Percentiles rank a stretch among this genome's conserved stretches.
Conservation (phyloP, 2,888 invertebrate genomes). For the Agrotis exclamationis region DNA sequence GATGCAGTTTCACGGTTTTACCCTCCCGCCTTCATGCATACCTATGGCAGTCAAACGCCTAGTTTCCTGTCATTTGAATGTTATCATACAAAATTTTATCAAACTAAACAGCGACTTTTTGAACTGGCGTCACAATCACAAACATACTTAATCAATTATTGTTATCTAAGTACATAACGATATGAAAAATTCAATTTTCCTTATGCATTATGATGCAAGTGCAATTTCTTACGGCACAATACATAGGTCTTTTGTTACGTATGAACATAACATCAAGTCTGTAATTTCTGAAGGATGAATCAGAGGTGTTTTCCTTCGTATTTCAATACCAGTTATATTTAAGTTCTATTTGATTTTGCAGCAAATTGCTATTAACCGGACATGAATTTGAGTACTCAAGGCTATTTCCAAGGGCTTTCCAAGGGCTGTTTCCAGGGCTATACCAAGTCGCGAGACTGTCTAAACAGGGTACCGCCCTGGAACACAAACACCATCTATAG, state of each 20-base stretch:
- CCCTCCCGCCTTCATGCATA: no score
- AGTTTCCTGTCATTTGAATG: neutral
- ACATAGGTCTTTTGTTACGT: neutral
- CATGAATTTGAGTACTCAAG: no score
- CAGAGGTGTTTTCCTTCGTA: no score
- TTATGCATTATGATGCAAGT: neutral
- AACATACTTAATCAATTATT: neutral
- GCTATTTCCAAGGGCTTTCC: no score
- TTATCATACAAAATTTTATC: neutral
- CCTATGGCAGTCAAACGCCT: neutral
- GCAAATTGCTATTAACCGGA: no score
- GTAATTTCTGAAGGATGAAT: neutral
- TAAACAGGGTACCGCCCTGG: no score
- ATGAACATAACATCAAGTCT: neutral
- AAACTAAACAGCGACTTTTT: neutral
- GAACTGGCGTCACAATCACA: neutral
- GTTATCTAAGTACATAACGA: neutral
- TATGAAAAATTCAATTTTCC: neutral
- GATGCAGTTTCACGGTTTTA: no score
- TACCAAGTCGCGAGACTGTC: no score
- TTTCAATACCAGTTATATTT: no score
- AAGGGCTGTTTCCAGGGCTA: no score
- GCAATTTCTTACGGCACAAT: constrained; percentile 11
- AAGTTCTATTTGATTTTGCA: no score
- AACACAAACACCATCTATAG: no score